Evolutionary conservation across 2,797 vertebrate genomes (phyloP).

Genomic region (Thunnus albacares): DNA sequence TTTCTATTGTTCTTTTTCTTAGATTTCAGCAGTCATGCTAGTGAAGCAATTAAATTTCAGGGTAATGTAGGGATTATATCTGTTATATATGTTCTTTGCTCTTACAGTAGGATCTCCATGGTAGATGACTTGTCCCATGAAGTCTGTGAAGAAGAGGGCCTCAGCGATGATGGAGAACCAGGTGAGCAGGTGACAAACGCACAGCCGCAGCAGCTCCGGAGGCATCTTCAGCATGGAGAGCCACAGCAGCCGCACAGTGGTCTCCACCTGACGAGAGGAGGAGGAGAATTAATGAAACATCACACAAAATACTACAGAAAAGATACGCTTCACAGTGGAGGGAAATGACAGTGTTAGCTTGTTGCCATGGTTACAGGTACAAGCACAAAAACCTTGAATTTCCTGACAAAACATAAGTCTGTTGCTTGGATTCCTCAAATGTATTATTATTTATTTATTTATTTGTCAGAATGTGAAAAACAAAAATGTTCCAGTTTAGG

Average conservation of each 20-base stretch:
- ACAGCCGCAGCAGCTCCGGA: slow-evolving; percentile 90
- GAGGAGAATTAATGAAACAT: neutral
- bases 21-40: neutral
- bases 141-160: slow-evolving; percentile 98
- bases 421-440: neutral
- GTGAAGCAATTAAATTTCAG: neutral
- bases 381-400: neutral
- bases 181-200: slow-evolving; percentile 95
- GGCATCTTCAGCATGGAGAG: slow-evolving; percentile 99
- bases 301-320: neutral
- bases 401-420: neutral
- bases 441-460: too few relatives aligned
- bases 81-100: neutral
- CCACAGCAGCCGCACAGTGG: slow-evolving; percentile 94
- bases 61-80: too few relatives aligned
- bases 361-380: neutral
- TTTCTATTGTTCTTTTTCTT: neutral
- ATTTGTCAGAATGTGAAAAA: too few relatives aligned
- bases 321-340: neutral
- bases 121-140: slow-evolving; percentile 99
- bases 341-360: neutral
- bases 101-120: slow-evolving; percentile 92
- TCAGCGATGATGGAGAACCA: slow-evolving; percentile 98
- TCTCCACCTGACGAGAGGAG: slow-evolving; percentile 83
- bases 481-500: too few relatives aligned